These are phyloP conservation scores for Spialia ferax DNA, from an alignment of 2,888 invertebrate species.

Conservation along the genomic window DNA sequence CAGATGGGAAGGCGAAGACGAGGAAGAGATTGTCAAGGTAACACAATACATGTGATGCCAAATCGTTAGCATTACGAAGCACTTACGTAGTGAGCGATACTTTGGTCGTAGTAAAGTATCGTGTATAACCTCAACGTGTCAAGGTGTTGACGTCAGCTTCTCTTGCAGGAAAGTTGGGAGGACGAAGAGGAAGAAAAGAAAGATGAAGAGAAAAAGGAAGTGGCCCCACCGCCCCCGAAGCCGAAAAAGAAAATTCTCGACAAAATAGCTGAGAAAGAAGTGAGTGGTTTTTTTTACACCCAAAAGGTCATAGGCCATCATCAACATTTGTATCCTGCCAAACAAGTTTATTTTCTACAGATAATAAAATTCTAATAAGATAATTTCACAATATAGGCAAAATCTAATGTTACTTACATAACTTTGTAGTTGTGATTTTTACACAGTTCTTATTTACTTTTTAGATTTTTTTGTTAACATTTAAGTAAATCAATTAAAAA, in stretches of 20 bases:
- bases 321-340: conserved; percentile 11
- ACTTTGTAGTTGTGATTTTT: too few relatives aligned
- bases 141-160: conserved; percentile 78
- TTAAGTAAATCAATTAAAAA: too few relatives aligned
- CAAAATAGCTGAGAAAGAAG: conserved; percentile 96
- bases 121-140: conserved; percentile 74
- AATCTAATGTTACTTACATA: too few relatives aligned
- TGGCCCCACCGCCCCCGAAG: conserved; percentile 86
- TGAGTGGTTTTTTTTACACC: conserved; percentile 58
- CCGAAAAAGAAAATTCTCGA: conserved; percentile 92
- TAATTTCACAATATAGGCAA: too few relatives aligned
- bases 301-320: conserved; percentile 40
- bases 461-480: too few relatives aligned
- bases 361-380: too few relatives aligned
- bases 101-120: conserved; percentile 43
- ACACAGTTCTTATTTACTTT: too few relatives aligned
- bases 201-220: conserved; percentile 90
- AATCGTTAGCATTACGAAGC: conserved; percentile 51
- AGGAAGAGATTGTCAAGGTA: conserved; percentile 95
- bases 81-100: conserved; percentile 27
- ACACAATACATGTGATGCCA: conserved; percentile 67
- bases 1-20: conserved; percentile 96
- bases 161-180: conserved; percentile 96
- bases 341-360: background rate
- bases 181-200: conserved; percentile 95